These are phyloP conservation scores for Eupsilia transversa DNA, from an alignment of 2,888 invertebrate species.

Conservation along the genomic window DNA sequence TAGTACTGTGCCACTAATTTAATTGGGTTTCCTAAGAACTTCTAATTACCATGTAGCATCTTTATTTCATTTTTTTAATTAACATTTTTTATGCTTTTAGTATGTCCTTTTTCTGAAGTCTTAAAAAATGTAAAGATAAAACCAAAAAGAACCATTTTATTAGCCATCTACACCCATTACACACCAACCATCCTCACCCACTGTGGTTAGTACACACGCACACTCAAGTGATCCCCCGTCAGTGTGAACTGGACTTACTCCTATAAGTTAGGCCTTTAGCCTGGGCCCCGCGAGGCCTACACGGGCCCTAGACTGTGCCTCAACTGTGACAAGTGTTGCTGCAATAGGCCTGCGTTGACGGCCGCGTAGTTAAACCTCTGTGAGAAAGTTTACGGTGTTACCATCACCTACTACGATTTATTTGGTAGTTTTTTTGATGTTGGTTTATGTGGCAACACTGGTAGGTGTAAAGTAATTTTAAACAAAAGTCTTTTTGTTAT, in stretches of 20 bases:
- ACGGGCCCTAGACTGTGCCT: constrained; percentile 84
- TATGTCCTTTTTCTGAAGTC: background rate
- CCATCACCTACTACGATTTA: constrained; percentile 84
- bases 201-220: constrained; percentile 83
- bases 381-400: constrained; percentile 85
- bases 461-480: background rate
- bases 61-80: background rate
- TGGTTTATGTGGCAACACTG: constrained; percentile 78
- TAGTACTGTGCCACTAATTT: background rate
- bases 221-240: constrained; percentile 79
- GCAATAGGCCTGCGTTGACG: constrained; percentile 89
- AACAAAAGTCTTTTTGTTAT: background rate
- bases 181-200: constrained; percentile 64
- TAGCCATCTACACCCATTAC: constrained; percentile 64
- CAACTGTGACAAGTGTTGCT: constrained; percentile 89
- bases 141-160: background rate
- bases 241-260: constrained; percentile 85
- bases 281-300: constrained; percentile 72
- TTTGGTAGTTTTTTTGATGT: constrained; percentile 55
- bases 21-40: background rate
- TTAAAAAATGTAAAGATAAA: background rate
- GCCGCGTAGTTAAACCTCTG: constrained; percentile 91
- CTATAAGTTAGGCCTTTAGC: constrained; percentile 74
- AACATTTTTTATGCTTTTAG: background rate
- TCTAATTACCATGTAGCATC: background rate